Percentiles rank a stretch among this genome's conserved stretches.
phyloP scores from a whole-genome alignment of 2,888 invertebrate genomes.

The Branchinecta sandiegonensis region DNA sequence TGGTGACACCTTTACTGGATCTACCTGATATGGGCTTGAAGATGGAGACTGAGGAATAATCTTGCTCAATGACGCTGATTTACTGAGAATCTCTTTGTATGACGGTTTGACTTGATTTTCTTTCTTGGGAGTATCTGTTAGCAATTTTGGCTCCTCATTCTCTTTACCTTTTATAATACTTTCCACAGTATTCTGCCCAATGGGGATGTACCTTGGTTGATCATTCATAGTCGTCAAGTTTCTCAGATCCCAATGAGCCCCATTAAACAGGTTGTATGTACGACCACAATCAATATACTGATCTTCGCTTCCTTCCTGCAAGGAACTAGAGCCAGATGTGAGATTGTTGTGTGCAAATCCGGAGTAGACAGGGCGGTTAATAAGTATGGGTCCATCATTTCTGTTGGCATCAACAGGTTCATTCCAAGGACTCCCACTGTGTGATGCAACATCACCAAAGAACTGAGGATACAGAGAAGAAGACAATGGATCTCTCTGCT shows the following conservation, averaged over 20 bases:
- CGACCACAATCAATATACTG: background rate
- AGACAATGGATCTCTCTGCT: background rate
- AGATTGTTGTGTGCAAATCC: background rate
- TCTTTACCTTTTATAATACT: background rate
- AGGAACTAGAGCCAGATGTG: background rate
- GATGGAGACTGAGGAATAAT: slow-evolving; percentile 1
- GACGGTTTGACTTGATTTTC: slow-evolving; percentile 17
- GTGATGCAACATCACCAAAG: background rate
- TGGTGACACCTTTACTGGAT: background rate
- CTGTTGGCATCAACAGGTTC: background rate
- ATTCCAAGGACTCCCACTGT: background rate
- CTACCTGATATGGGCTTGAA: background rate
- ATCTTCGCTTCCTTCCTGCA: background rate
- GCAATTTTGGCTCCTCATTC: background rate
- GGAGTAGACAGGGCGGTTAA: background rate
- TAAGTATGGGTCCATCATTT: background rate
- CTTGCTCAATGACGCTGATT: slow-evolving; percentile 13
- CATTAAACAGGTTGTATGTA: slow-evolving; percentile 6
- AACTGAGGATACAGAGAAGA: slow-evolving; percentile 8
- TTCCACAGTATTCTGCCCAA: background rate
- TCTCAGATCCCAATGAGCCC: background rate
- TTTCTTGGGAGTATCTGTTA: background rate
- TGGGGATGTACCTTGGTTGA: background rate
- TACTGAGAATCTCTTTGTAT: slow-evolving; percentile 23
- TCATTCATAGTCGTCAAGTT: background rate